Evolutionary conservation across 1,140 invertebrate species (phyloP).

Genomic region (Drosophila albomicans): DNA sequence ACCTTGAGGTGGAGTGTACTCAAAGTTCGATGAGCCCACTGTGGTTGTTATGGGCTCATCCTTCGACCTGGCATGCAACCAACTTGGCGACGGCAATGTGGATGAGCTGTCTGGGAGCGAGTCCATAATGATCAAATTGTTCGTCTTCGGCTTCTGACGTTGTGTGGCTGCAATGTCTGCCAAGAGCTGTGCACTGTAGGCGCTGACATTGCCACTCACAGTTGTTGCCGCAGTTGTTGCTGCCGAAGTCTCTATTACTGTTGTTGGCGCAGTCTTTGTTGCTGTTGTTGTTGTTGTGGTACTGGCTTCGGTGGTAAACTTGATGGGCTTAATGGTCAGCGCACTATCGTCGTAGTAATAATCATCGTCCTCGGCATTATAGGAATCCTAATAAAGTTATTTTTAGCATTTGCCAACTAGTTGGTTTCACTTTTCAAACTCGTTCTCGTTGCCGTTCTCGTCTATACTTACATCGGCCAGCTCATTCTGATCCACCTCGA

Average conservation of each 20-base stretch:
- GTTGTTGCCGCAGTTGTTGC: conserved; percentile 13
- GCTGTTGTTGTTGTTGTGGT: conserved; percentile 30
- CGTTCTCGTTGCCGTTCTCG: background rate
- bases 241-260: background rate
- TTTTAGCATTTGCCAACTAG: conserved; percentile 53
- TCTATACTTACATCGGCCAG: conserved; percentile 85
- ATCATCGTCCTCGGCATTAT: conserved; percentile 75
- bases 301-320: conserved; percentile 53
- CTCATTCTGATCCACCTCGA: conserved; percentile 88
- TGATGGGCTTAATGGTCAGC: conserved; percentile 79
- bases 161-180: conserved; percentile 55
- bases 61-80: conserved; percentile 56
- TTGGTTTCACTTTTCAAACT: conserved; percentile 32
- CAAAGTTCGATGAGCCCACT: conserved; percentile 35
- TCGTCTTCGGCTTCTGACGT: conserved; percentile 46
- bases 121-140: conserved; percentile 69
- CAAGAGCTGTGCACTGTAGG: conserved; percentile 60
- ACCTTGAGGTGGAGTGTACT: conserved; percentile 65
- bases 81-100: conserved; percentile 35
- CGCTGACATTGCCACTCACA: conserved; percentile 34
- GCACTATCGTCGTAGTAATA: conserved; percentile 83
- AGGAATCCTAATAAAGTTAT: conserved; percentile 73
- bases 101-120: conserved; percentile 43
- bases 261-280: conserved; percentile 1
- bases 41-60: conserved; percentile 49